phyloP scores from a whole-genome alignment of 92 coral and sea anemone genomes.

The Isaurus tuberculatus region DNA sequence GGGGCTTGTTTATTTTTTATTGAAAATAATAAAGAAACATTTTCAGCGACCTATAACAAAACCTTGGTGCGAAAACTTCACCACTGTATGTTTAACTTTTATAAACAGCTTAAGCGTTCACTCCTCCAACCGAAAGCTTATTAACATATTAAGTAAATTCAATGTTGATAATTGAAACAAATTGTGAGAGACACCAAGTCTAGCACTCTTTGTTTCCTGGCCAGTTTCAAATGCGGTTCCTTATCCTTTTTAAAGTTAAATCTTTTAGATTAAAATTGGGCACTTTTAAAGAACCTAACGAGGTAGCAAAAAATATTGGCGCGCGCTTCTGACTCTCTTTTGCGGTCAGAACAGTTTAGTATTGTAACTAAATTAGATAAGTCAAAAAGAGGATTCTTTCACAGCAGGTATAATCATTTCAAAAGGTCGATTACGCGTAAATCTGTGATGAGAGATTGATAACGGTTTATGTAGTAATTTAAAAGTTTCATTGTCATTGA shows the following conservation, averaged over 20 bases:
- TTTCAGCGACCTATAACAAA: neutral
- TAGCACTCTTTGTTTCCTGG: slow-evolving; percentile 74
- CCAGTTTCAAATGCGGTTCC: slow-evolving; percentile 57
- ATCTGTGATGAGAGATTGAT: slow-evolving; percentile 38
- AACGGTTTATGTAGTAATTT: slow-evolving; percentile 5
- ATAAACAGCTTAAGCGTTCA: slow-evolving; percentile 29
- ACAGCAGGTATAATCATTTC: slow-evolving; percentile 16
- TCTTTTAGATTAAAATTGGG: slow-evolving; percentile 21
- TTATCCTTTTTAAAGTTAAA: neutral
- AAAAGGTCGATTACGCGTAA: slow-evolving; percentile 36
- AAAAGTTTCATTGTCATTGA: slow-evolving; percentile 1
- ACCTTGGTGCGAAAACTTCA: neutral
- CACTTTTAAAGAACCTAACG: neutral
- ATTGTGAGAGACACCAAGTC: slow-evolving; percentile 74
- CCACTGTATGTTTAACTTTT: slow-evolving; percentile 33
- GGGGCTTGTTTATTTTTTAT: neutral
- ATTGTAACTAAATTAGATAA: slow-evolving; percentile 34
- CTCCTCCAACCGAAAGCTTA: slow-evolving; percentile 50
- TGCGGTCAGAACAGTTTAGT: neutral
- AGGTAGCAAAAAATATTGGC: neutral
- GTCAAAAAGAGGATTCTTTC: neutral
- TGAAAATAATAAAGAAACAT: neutral
- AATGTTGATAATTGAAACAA: slow-evolving; percentile 39
- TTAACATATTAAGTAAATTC: slow-evolving; percentile 37
- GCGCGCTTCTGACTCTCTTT: too few species aligned